phyloP scores from a whole-genome alignment of 2,888 invertebrate genomes.

The Buathra laborator region DNA sequence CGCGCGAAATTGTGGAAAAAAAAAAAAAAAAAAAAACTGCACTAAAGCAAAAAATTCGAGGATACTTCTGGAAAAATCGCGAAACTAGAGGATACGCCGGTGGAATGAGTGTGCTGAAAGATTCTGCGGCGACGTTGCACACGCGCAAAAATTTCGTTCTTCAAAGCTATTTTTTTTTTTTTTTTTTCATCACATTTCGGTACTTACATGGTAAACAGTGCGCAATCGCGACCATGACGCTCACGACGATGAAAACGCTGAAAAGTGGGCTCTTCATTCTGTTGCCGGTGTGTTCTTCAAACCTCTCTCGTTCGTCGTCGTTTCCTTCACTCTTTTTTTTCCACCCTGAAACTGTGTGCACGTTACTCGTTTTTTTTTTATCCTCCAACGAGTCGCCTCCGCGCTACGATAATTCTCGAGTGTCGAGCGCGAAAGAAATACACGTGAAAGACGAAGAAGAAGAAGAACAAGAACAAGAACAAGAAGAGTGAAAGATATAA shows the following conservation, averaged over 20 bases:
- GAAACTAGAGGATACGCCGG: not conserved
- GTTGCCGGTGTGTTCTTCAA: conserved; percentile 42
- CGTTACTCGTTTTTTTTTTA: conserved; percentile 24
- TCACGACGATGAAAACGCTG: conserved; percentile 74
- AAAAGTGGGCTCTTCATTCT: conserved; percentile 72
- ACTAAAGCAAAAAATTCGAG: conserved; percentile 22
- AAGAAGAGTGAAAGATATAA: not conserved
- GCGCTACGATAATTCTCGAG: conserved; percentile 55
- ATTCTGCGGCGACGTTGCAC: conserved; percentile 8
- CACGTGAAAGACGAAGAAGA: not conserved
- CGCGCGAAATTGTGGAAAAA: not conserved
- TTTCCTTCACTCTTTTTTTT: conserved; percentile 62
- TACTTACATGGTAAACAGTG: conserved; percentile 81
- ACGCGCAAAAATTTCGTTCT: conserved; percentile 35
- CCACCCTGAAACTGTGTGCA: conserved; percentile 49
- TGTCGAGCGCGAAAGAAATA: conserved; percentile 7
- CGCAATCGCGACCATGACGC: conserved; percentile 76
- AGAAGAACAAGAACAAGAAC: not conserved
- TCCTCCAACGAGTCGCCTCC: conserved; percentile 15
- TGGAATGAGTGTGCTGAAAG: not conserved
- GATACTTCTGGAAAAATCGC: not conserved
- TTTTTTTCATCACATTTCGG: conserved; percentile 1
- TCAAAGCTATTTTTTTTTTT: not conserved
- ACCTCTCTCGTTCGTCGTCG: conserved; percentile 43
- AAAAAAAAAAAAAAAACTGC: not conserved